Base-by-base conservation (phyloP, 2,797 vertebrate species). In the Mycteria americana region DNA sequence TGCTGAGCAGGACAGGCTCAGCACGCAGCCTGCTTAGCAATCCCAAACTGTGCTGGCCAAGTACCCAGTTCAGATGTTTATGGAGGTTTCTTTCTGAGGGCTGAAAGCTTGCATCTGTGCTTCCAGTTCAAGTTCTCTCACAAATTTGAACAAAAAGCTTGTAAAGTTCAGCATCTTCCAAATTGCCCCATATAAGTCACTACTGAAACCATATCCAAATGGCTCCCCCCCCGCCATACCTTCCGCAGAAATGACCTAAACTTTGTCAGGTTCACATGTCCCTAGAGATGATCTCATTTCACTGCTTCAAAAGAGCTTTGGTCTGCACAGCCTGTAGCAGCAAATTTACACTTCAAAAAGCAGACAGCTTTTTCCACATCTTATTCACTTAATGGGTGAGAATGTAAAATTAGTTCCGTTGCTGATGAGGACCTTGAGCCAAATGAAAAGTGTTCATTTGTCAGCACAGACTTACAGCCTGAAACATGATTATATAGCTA, bases 391-490 rank as follows among this genome's bases (percentile, higher is more conserved):
- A 98, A 98, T 98, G 98, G 98, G 97, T 98, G 98, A 98, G 98
- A 98, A 98, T 98, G 98, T 98, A 98, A 98, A 98, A 98, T 98
- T 98, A 98, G 98, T 98, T 98, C 98, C 98, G 97, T 98, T 98
- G 98, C 98, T 98, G 98, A 98, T 98, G 98, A 98, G 98, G 98
- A 98, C 98, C 98, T 98, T 98, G 97, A 98, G 98, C 98, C 98
- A 98, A 98, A 98, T 98, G 98, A 98, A 98, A 98, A 98, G 98
- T 98, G 98, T 98, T 98, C 98, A 98, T 98, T 98, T 98, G 98
- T 98, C 98, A 98, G 98, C 98, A 98, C 97, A 98, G 98, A 98
- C 98, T 98, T 98, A 98, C 98, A 98, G 98, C 98, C 98, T 98
- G 98, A 98, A 98, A 98, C 98, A 98, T 98, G 98, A 98, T 98